Conservation (phyloP, 2,888 invertebrate species). For the Glaucopsyche alexis region DNA sequence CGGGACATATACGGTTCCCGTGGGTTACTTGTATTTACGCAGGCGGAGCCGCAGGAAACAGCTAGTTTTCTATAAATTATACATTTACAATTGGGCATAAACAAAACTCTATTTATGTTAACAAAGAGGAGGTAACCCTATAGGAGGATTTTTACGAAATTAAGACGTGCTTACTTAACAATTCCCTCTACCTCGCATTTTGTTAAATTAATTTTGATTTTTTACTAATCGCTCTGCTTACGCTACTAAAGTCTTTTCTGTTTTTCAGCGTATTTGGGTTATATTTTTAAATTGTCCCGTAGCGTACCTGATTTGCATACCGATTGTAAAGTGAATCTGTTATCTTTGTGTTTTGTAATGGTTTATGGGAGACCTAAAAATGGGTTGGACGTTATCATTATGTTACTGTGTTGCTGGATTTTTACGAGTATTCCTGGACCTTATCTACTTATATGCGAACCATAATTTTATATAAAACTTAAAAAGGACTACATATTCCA, state of each 20-base stretch:
- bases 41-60: too few species aligned
- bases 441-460: not conserved
- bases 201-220: slow-evolving; percentile 26
- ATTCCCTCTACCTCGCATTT: slow-evolving; percentile 17
- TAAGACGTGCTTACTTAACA: slow-evolving; percentile 23
- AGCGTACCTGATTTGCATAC: slow-evolving; percentile 22
- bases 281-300: slow-evolving; percentile 19
- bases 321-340: slow-evolving; percentile 17
- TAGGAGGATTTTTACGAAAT: not conserved
- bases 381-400: slow-evolving; percentile 7
- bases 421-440: not conserved
- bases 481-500: not conserved
- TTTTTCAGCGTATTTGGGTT: slow-evolving; percentile 19
- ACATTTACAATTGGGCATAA: too few species aligned
- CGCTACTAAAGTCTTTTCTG: slow-evolving; percentile 10
- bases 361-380: slow-evolving; percentile 14
- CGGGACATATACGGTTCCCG: too few species aligned
- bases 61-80: too few species aligned
- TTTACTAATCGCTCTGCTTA: slow-evolving; percentile 7
- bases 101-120: too few species aligned
- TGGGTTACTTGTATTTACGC: too few species aligned
- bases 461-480: not conserved
- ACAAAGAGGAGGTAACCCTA: not conserved
- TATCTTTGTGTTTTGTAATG: slow-evolving; percentile 16
- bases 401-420: not conserved